Conservation (phyloP, 2,797 vertebrate species). For the Meda fulgida region DNA sequence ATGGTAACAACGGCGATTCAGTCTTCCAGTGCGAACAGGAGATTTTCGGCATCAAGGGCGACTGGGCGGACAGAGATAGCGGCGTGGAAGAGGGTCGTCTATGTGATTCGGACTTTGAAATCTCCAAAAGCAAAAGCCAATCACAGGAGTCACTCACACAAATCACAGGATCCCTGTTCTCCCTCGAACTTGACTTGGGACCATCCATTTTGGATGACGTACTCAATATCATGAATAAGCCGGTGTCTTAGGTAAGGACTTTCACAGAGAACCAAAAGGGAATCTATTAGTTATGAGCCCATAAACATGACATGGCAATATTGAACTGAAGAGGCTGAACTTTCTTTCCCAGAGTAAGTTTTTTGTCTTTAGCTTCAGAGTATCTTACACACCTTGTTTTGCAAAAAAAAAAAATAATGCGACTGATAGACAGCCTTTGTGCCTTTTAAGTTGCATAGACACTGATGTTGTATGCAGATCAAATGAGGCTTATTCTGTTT, state of each 20-base stretch:
- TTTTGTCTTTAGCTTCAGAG: constrained; percentile 67
- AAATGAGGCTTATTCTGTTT: constrained; percentile 65
- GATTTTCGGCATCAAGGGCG: constrained; percentile 82
- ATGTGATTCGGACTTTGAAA: constrained; percentile 82
- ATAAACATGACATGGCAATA: constrained; percentile 68
- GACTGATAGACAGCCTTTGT: constrained; percentile 69
- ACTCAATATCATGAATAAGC: constrained; percentile 96
- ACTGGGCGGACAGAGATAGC: constrained; percentile 89
- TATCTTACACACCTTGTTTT: constrained; percentile 65
- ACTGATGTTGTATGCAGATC: constrained; percentile 59
- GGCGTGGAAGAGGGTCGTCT: constrained; percentile 84
- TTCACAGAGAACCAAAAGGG: constrained; percentile 64
- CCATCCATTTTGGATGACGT: constrained; percentile 98
- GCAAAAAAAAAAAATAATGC: constrained; percentile 68
- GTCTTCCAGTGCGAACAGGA: constrained; percentile 80
- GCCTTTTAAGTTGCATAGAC: constrained; percentile 72
- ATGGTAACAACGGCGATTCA: constrained; percentile 65
- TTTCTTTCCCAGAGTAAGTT: constrained; percentile 64
- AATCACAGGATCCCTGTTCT: constrained; percentile 89
- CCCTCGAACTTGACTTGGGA: constrained; percentile 94
- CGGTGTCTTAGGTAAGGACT: constrained; percentile 72
- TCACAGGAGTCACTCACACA: constrained; percentile 89
- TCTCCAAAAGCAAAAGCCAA: constrained; percentile 83
- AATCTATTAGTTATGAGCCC: constrained; percentile 63
- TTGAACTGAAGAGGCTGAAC: constrained; percentile 68